Conservation (phyloP, 30 jellyfish, hydroid and myxozoan genomes). For the Mastigias papua region DNA sequence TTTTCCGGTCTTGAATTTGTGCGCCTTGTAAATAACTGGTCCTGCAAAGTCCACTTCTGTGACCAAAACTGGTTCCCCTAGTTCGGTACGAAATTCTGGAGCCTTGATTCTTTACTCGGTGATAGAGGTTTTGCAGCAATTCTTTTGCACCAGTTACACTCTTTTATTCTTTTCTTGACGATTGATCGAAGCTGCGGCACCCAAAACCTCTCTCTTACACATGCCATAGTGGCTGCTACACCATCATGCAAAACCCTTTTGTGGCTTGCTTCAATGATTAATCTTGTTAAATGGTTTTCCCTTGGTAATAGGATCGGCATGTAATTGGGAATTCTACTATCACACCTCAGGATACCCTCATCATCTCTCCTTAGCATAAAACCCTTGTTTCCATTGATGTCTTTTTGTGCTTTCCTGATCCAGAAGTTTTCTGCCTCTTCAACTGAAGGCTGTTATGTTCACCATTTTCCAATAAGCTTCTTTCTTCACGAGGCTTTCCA, state of each 20-base stretch:
- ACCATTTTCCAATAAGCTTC: background rate
- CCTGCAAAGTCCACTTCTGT: background rate
- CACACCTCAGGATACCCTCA: conserved; percentile 57
- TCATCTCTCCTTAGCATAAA: conserved; percentile 35
- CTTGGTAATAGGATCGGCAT: conserved; percentile 63
- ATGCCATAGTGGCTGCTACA: conserved; percentile 56
- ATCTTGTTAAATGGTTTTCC: conserved; percentile 40
- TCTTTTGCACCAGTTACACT: background rate
- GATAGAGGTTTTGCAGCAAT: background rate
- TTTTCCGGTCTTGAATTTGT: background rate
- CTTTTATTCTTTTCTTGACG: conserved; percentile 8
- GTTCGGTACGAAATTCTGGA: background rate
- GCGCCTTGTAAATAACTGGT: background rate
- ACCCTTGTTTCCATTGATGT: conserved; percentile 21
- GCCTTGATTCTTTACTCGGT: background rate
- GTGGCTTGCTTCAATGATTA: conserved; percentile 59
- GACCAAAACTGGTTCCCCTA: background rate
- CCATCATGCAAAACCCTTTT: conserved; percentile 62
- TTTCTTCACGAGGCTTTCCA: background rate
- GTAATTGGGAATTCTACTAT: conserved; percentile 72
- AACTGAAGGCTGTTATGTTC: conserved; percentile 41
- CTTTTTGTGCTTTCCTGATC: conserved; percentile 59
- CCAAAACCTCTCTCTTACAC: conserved; percentile 28
- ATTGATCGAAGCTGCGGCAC: conserved; percentile 30
- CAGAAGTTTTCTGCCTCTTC: conserved; percentile 42